Base-by-base conservation (phyloP, 2,888 invertebrate genomes). In the Altica lythri region DNA sequence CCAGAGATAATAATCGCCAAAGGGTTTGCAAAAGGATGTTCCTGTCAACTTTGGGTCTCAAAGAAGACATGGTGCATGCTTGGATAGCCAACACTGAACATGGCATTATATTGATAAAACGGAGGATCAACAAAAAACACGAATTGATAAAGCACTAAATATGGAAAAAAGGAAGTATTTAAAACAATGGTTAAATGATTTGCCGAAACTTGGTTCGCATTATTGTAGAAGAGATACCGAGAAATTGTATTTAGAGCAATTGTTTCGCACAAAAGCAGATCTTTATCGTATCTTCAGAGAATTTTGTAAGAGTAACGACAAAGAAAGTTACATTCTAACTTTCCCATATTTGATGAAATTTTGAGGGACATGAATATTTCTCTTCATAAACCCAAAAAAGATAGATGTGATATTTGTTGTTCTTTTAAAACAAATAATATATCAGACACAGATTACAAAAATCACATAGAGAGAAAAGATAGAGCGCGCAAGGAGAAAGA, bases 151-250 rank as follows among this genome's bases (percentile, higher is more conserved):
- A n/a, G n/a, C 22, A 22, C 22, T 22, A 22, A 22, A 22, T 22
- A 22, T 22, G 8, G 22, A 22, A 22, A 22, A 22, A 22, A 22
- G 22, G 8, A 22, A 22, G 4, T 22, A 22, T 22, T 8, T 22
- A 22, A 22, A 8, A 22, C 22, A 22, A 22, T 22, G 22, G 22
- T 22, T 22, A 22, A 22, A 22, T 22, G 22, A 22, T 22, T 27
- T 51, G n/a, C 35, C 32, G n/a, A 47, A 30, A 30, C 29, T 14
- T 42, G 13, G 17, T 38, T 32, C 22, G 9, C 29, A 43, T 29
- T 43, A 43, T 14, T 27, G 29, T 6, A 22, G 27, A 42, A 42
- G 14, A 14, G 14, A 42, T 12, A 13, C 25, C 4, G 10, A 6
- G 5, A 43, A 43, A 27, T 43, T 43, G 29, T 43, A 43, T 16